Percentiles rank a stretch among this genome's conserved stretches.
phyloP scores from a whole-genome alignment of 1,140 invertebrate genomes.

The Zaprionus lachaisei region DNA sequence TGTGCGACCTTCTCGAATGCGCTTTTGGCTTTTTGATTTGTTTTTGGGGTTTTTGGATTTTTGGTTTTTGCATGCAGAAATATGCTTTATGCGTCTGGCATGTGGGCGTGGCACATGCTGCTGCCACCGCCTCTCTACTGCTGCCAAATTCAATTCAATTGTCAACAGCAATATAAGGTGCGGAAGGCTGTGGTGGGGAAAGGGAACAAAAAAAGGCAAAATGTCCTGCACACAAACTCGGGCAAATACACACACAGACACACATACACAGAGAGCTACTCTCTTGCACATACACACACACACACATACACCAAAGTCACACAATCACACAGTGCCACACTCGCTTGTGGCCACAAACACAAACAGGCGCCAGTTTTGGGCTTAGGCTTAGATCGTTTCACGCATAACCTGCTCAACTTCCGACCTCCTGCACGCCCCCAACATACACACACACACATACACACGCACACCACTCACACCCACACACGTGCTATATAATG shows the following conservation, averaged over 20 bases:
- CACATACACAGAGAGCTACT: background rate
- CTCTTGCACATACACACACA: background rate
- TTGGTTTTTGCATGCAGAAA: conserved; percentile 68
- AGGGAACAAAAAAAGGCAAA: conserved; percentile 6
- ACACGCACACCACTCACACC: background rate
- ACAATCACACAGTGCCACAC: background rate
- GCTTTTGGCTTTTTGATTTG: conserved; percentile 60
- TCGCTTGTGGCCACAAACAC: conserved; percentile 42
- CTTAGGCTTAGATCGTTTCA: conserved; percentile 47
- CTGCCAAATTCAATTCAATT: conserved; percentile 82
- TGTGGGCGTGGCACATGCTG: conserved; percentile 51
- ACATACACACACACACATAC: background rate
- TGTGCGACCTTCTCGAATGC: conserved; percentile 24
- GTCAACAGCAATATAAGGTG: conserved; percentile 63
- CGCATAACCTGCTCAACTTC: conserved; percentile 28
- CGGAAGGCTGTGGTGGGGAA: background rate
- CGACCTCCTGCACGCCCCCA: background rate
- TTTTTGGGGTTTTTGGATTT: conserved; percentile 44
- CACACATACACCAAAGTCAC: conserved; percentile 5
- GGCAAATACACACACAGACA: background rate
- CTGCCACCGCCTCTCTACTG: conserved; percentile 5
- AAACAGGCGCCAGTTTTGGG: conserved; percentile 51
- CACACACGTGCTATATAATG: conserved; percentile 73
- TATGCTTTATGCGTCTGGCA: conserved; percentile 73
- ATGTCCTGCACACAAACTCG: conserved; percentile 8